Evolutionary conservation across 2,888 invertebrate genomes (phyloP), one percentile per base, ranked within the genome.

Genomic region (Antheraea yamamai): DNA sequence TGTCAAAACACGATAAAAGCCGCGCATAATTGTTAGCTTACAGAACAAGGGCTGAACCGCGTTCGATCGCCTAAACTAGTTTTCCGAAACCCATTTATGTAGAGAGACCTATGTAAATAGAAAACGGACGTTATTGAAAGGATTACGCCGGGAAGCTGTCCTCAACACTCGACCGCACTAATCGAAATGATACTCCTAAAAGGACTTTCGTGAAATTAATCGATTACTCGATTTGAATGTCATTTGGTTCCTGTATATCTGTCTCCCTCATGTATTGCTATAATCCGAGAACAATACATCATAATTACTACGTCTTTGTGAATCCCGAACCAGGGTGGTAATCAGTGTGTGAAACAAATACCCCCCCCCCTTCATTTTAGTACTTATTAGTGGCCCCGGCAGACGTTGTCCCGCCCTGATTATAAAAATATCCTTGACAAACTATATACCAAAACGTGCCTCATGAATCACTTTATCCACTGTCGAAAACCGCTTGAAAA

Each of bases 261-360:
- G 51, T 47, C 61, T 58, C 71, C 20, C 47, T 55, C 74, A 72
- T 71, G 26, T 71, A 72, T 39, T 61, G 71, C 71, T 71, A 66
- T 74, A 76, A 76, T 76, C 76, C 73, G 73, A 72, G 76, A 75
- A 77, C 78, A 79, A 77, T 77, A 76, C 76, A 47, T 73, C 71
- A 73, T 73, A 74, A 76, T 78, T 52, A 73, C 72, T 71, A 76
- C 75, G 78, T 74, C 72, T 52, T 64, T 30, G 39, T 76, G 75
- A 72, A 35, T 70, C 23, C 73, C 39, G 73, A 20, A n/a, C 66
- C 73, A 39, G 39, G 51, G 51, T 20, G 70, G 61, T n/a, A 74
- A 61, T 51, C 74, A 72, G 74, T 58, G 12, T n/a, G 39, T 47
- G 18, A 58, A 70, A 47, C 47, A 61, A 26, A 58, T 23, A 35